Percentiles rank a stretch among this genome's conserved stretches.
Evolutionary conservation across 1,140 invertebrate genomes (phyloP).

Genomic region (Drosophila albomicans): DNA sequence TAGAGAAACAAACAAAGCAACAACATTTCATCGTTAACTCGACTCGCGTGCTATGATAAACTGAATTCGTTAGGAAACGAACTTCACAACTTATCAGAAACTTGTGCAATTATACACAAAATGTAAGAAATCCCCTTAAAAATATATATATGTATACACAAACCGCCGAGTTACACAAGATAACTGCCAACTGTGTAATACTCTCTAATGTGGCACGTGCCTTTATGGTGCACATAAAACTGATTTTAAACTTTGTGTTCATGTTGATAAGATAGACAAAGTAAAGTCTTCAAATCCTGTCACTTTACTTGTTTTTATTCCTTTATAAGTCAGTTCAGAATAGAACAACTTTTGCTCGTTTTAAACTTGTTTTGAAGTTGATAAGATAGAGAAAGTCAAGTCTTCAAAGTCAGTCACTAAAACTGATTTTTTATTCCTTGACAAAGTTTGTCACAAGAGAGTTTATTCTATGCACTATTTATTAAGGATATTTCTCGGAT

Average conservation of each 20-base stretch:
- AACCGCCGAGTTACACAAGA: neutral
- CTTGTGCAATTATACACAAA: conserved; percentile 18
- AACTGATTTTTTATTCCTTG: too few relatives aligned
- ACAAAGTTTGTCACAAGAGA: too few relatives aligned
- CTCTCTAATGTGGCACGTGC: conserved; percentile 19
- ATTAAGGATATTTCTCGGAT: too few relatives aligned
- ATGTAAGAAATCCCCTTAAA: neutral
- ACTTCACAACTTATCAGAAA: conserved; percentile 11
- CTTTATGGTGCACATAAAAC: conserved; percentile 29
- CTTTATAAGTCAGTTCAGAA: neutral
- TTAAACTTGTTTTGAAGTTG: too few relatives aligned
- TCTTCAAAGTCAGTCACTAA: too few relatives aligned
- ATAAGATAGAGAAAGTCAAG: too few relatives aligned
- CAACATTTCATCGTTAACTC: conserved; percentile 31
- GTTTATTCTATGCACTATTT: too few relatives aligned
- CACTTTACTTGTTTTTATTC: neutral
- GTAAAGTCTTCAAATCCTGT: neutral
- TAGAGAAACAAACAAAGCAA: conserved; percentile 34
- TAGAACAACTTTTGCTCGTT: too few relatives aligned
- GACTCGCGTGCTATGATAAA: conserved; percentile 47
- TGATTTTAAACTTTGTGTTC: neutral
- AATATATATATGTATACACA: neutral
- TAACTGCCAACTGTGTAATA: neutral
- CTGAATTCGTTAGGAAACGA: conserved; percentile 8
- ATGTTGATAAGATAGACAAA: conserved; percentile 13